phyloP scores from a whole-genome alignment of 2,888 invertebrate species.

The Lagria hirta region DNA sequence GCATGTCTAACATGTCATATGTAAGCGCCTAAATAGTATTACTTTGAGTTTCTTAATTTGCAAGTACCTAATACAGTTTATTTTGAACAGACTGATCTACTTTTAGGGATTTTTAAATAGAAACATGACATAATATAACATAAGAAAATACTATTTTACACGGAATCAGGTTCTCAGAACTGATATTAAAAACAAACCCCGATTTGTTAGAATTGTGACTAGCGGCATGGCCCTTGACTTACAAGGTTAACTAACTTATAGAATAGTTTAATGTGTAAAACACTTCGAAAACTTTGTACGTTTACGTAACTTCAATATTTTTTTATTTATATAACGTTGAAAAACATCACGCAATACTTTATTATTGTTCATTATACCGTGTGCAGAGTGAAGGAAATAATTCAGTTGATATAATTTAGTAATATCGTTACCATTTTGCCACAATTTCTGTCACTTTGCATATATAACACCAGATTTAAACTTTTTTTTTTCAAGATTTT shows the following conservation, averaged over 20 bases:
- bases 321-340: slow-evolving; percentile 41
- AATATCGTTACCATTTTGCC: slow-evolving; percentile 20
- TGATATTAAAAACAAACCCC: slow-evolving; percentile 30
- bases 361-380: slow-evolving; percentile 12
- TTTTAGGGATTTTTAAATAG: slow-evolving; percentile 14
- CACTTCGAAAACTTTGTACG: slow-evolving; percentile 37
- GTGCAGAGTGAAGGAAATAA: slow-evolving; percentile 28
- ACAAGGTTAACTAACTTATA: slow-evolving; percentile 46
- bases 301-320: slow-evolving; percentile 39
- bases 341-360: slow-evolving; percentile 30
- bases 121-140: slow-evolving; percentile 9
- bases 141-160: slow-evolving; percentile 19
- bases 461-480: slow-evolving; percentile 5
- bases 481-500: slow-evolving; percentile 4
- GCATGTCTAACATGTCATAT: slow-evolving; percentile 30
- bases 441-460: slow-evolving; percentile 19
- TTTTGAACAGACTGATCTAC: slow-evolving; percentile 15
- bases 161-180: slow-evolving; percentile 33
- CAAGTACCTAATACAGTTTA: slow-evolving; percentile 14
- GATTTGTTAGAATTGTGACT: slow-evolving; percentile 54
- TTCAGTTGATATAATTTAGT: slow-evolving; percentile 15
- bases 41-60: slow-evolving; percentile 9
- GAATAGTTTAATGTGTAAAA: slow-evolving; percentile 48
- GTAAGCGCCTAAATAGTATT: slow-evolving; percentile 29
- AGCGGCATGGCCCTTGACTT: slow-evolving; percentile 52